Percentiles rank a stretch among this genome's conserved stretches.
phyloP scores from a whole-genome alignment of 2,888 invertebrate species.

The Antheraea yamamai region DNA sequence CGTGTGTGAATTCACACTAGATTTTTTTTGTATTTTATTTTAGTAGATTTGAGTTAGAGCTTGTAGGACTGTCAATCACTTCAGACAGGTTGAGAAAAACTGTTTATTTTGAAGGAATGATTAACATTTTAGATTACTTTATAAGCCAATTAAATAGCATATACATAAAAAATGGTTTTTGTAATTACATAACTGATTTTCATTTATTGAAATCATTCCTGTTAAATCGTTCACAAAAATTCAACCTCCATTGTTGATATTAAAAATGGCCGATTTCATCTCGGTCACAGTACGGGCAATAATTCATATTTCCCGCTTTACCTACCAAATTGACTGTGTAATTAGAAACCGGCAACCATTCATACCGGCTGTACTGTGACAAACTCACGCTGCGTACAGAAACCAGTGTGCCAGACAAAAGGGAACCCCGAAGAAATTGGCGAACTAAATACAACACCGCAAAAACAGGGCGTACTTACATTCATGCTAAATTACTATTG shows the following conservation, averaged over 20 bases:
- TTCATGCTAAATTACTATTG: conserved; percentile 77
- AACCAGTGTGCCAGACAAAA: conserved; percentile 74
- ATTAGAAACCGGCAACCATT: conserved; percentile 73
- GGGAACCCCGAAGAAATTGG: conserved; percentile 69
- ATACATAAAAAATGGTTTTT: not conserved
- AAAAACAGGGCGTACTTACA: conserved; percentile 76
- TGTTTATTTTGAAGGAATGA: no score
- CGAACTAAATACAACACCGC: conserved; percentile 78
- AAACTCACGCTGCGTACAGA: conserved; percentile 72
- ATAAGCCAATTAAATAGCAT: no score
- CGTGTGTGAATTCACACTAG: no score
- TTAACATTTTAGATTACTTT: no score
- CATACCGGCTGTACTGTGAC: conserved; percentile 56
- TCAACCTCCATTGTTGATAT: conserved; percentile 58
- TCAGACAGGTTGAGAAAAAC: no score
- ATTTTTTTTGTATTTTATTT: no score
- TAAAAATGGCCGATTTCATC: conserved; percentile 72
- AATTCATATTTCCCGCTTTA: conserved; percentile 74
- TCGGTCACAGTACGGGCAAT: conserved; percentile 69
- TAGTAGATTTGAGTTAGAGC: no score
- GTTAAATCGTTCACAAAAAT: conserved; percentile 53
- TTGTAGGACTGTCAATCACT: no score
- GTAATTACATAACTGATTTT: not conserved
- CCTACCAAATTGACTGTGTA: conserved; percentile 80
- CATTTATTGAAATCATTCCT: conserved; percentile 37